These are phyloP conservation scores for Parotocinclus haroldoi DNA, from an alignment of 2,797 vertebrate species.

Conservation along the genomic window DNA sequence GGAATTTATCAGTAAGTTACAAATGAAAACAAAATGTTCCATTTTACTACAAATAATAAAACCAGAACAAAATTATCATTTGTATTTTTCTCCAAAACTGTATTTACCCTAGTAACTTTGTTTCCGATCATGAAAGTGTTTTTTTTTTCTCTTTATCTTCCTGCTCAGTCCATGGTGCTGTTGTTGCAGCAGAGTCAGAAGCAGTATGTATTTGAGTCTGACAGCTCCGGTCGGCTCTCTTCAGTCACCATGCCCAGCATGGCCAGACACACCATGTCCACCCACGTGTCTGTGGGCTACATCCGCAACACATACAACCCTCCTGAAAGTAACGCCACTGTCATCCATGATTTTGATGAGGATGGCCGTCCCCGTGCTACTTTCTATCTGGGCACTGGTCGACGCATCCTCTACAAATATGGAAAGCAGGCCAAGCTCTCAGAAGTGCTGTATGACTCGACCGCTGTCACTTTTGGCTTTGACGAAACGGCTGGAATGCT, in stretches of 20 bases:
- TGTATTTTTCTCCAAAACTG: too few relatives aligned
- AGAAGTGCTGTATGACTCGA: constrained; percentile 84
- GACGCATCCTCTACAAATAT: constrained; percentile 85
- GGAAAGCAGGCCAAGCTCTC: constrained; percentile 83
- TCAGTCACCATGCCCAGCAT: constrained; percentile 87
- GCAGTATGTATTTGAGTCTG: constrained; percentile 86
- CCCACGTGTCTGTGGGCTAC: constrained; percentile 84
- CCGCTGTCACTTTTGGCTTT: constrained; percentile 81
- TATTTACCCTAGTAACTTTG: too few relatives aligned
- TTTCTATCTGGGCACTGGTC: constrained; percentile 78
- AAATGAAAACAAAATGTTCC: too few relatives aligned
- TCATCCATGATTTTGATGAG: constrained; percentile 84
- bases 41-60: too few relatives aligned
- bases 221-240: constrained; percentile 75
- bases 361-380: constrained; percentile 82
- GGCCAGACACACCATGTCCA: constrained; percentile 85
- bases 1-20: too few relatives aligned
- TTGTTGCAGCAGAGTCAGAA: constrained; percentile 85
- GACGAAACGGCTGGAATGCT: constrained; percentile 83
- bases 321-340: constrained; percentile 81
- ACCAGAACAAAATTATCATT: too few relatives aligned
- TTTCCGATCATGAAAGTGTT: neutral
- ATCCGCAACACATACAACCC: constrained; percentile 86
- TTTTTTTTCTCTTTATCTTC: constrained; percentile 9
- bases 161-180: constrained; percentile 76